phyloP scores from a whole-genome alignment of 2,113 vertebrate genomes.

The Anser brachyrhynchus region DNA sequence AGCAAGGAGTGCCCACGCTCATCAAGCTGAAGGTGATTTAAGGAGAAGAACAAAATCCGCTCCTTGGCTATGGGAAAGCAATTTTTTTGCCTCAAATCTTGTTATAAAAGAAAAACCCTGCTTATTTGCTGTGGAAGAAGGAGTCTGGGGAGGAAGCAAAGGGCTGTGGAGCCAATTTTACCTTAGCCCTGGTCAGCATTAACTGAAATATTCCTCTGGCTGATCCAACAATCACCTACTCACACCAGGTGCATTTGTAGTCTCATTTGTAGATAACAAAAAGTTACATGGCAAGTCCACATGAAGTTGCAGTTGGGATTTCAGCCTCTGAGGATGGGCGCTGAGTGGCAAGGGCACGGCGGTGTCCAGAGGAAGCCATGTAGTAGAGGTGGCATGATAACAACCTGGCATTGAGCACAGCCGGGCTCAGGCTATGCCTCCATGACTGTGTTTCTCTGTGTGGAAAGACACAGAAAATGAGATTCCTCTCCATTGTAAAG shows the following conservation, averaged over 20 bases:
- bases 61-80: constrained; percentile 10
- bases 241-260: background rate
- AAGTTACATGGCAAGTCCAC: background rate
- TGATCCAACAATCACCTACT: background rate
- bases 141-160: background rate
- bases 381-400: background rate
- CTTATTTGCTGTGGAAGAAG: background rate
- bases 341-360: background rate
- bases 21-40: constrained; percentile 59
- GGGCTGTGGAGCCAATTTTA: background rate
- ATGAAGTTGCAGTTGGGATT: background rate
- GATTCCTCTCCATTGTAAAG: constrained; percentile 60
- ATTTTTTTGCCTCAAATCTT: background rate
- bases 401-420: background rate
- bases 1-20: constrained; percentile 39
- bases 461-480: constrained; percentile 66
- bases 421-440: background rate
- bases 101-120: background rate
- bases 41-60: constrained; percentile 38
- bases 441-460: background rate
- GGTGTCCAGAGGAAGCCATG: background rate
- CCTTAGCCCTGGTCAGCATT: background rate
- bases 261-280: background rate
- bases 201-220: background rate
- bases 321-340: accelerated